These are phyloP conservation scores for Psylliodes chrysocephalus DNA, from an alignment of 2,888 invertebrate genomes.

Conservation along the genomic window DNA sequence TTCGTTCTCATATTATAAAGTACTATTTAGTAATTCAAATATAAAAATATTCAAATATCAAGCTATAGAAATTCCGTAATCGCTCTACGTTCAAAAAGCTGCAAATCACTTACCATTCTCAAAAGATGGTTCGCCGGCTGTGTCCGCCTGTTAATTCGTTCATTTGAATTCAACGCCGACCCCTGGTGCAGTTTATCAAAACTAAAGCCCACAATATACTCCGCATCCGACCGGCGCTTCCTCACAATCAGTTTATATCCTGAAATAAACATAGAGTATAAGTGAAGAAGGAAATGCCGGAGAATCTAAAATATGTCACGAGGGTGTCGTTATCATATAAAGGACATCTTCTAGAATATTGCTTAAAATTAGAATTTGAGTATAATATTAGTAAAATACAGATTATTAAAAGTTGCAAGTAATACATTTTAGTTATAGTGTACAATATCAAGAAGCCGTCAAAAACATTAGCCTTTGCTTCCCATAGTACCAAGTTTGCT, in stretches of 20 bases:
- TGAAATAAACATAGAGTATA: conserved; percentile 60
- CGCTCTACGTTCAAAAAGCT: not conserved
- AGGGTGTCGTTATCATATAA: not conserved
- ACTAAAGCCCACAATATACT: conserved; percentile 55
- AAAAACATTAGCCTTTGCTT: too few species aligned
- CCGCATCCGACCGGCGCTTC: conserved; percentile 36
- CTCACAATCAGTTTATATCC: conserved; percentile 36
- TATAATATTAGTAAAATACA: too few species aligned
- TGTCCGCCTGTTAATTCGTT: conserved; percentile 47
- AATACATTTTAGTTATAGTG: too few species aligned
- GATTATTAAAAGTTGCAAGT: too few species aligned
- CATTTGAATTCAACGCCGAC: conserved; percentile 54
- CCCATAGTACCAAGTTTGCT: too few species aligned
- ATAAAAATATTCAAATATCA: not conserved
- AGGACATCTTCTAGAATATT: not conserved
- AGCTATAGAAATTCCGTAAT: not conserved
- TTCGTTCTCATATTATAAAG: too few species aligned
- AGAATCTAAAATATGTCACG: conserved; percentile 57
- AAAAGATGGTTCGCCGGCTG: conserved; percentile 6
- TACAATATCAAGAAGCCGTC: too few species aligned
- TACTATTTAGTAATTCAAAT: not conserved
- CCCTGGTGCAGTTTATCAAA: conserved; percentile 55
- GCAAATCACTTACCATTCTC: conserved; percentile 24
- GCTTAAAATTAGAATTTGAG: too few species aligned
- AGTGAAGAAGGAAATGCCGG: conserved; percentile 54